Evolutionary conservation across 2,797 vertebrate species (phyloP).

Genomic region (Hydrocynus forskahlii): DNA sequence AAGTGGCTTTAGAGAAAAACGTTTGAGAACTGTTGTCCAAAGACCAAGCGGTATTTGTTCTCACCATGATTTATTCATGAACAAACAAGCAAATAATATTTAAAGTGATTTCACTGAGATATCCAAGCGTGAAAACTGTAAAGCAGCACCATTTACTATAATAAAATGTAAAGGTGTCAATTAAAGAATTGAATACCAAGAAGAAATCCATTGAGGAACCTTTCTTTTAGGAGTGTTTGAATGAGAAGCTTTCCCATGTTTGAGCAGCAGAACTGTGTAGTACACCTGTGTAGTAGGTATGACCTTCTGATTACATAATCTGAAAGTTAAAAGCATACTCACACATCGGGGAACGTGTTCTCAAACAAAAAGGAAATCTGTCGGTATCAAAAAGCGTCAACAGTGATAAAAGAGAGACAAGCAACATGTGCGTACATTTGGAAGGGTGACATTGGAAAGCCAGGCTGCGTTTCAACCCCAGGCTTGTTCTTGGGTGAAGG

Average conservation of each 20-base stretch:
- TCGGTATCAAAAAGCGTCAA: constrained; percentile 38
- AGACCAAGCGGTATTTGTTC: no score
- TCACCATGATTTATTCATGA: no score
- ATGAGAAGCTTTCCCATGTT: not conserved
- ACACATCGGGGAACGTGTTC: constrained; percentile 5
- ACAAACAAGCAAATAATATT: no score
- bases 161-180: no score
- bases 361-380: constrained; percentile 37
- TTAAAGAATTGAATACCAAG: no score
- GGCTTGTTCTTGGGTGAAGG: constrained; percentile 25
- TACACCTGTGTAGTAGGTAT: not conserved
- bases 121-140: no score
- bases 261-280: no score
- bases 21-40: no score
- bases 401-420: constrained; percentile 27
- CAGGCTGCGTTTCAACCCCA: not conserved
- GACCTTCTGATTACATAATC: constrained; percentile 33
- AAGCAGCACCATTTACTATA: no score
- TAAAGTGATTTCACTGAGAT: no score
- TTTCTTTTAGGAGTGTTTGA: not conserved
- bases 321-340: constrained; percentile 16
- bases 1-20: no score
- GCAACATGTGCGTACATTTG: constrained; percentile 12
- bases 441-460: constrained; percentile 45
- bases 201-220: not conserved